Evolutionary conservation across 2,113 vertebrate species (phyloP), one percentile per base, ranked within the genome.

Genomic region (Edolisoma coerulescens): DNA sequence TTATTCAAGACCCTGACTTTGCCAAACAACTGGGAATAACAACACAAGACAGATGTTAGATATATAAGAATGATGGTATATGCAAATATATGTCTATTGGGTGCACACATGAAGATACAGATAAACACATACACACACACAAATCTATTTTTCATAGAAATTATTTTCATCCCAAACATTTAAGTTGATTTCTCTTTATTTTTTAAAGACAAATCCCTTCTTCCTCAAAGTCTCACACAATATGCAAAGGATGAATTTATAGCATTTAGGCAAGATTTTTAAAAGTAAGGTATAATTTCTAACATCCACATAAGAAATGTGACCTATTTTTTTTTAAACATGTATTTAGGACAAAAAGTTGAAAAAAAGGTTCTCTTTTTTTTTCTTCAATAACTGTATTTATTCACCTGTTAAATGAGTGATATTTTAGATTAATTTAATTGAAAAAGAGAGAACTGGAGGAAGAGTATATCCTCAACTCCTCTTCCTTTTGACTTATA

Each of bases 321-420:
- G 3, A 23, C 13, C 4, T 11, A 13, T 3, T 35, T n/a, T n/a
- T 41, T 49, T 54, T 27, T 11, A 12, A 32, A 47, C 9, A 3
- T 45, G 2, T 45, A 50, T 41, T 81, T 33, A 68, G 3, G 22
- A 76, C 5, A 20, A 67, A 71, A 84, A 21, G 6, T 52, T 33
- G n/a, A 54, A 54, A 61, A 45, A 56, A 33, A 1, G 1, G 1
- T 39, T n/a, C 2, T 16, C 23, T 8, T 39, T 10, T 37, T 49
- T 69, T 57, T 42, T 8, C 15, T 54, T 65, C 30, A 56, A 4
- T 19, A 83, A 56, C 13, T 60, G 11, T 2, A 69, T 64, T 69
- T 77, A 63, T 32, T 68, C 18, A 49, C 8, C 15, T 44, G 5
- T 49, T 54, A 79, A 92, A 64, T 5, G 2, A 39, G 7, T 47